Evolutionary conservation across 2,797 vertebrate genomes (phyloP).

Genomic region (Poeciliopsis paucimaculata): DNA sequence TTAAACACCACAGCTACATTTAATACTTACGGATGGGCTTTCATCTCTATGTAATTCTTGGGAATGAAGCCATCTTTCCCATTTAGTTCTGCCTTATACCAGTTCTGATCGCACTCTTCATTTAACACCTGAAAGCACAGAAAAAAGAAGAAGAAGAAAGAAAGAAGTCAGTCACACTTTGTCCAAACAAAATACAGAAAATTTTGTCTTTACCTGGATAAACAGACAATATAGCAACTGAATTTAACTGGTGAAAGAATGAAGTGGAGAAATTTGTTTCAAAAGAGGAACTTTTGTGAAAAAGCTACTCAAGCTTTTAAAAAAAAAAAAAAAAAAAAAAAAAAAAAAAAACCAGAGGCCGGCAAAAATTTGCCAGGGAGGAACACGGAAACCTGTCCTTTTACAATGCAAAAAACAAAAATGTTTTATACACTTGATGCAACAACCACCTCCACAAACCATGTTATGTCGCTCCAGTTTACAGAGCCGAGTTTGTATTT

Average conservation of each 20-base stretch:
- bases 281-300: neutral
- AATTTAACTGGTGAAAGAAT: neutral
- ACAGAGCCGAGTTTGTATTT: neutral
- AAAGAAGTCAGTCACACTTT: neutral
- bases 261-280: neutral
- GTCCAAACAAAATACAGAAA: neutral
- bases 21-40: slow-evolving; percentile 95
- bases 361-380: neutral
- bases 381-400: neutral
- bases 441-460: neutral
- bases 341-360: neutral
- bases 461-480: neutral
- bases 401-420: neutral
- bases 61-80: slow-evolving; percentile 99
- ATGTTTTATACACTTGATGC: neutral
- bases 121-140: slow-evolving; percentile 89
- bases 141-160: neutral
- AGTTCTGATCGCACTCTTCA: slow-evolving; percentile 99
- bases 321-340: too few relatives aligned
- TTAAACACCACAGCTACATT: neutral
- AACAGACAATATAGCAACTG: neutral
- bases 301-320: neutral
- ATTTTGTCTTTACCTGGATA: neutral
- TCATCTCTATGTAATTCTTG: slow-evolving; percentile 99
- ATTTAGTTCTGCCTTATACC: slow-evolving; percentile 98